Percentiles rank a stretch among this genome's conserved stretches.
Evolutionary conservation across 2,797 vertebrate genomes (phyloP).

Genomic region (Diplodus puntazzo): DNA sequence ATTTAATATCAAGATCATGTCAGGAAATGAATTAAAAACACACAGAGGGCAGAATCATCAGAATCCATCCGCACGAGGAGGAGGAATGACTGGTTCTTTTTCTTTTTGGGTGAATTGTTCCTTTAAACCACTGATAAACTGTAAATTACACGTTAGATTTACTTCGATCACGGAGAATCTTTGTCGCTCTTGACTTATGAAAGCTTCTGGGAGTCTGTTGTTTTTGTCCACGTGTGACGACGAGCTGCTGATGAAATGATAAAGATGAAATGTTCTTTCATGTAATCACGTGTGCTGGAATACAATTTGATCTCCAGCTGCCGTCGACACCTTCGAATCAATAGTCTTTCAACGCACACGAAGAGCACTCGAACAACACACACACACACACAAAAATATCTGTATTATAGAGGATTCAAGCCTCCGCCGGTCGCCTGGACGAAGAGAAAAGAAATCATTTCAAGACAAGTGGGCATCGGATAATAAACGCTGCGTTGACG

Average conservation of each 20-base stretch:
- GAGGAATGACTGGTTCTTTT: too few species aligned
- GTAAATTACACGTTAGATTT: neutral
- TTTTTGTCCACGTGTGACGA: too few species aligned
- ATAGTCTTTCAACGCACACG: slow-evolving; percentile 17
- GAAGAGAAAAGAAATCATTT: neutral
- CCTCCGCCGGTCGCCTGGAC: slow-evolving; percentile 1
- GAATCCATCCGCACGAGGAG: too few species aligned
- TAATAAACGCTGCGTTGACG: slow-evolving; percentile 1
- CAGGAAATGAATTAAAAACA: too few species aligned
- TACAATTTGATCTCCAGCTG: slow-evolving; percentile 13
- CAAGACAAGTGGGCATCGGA: slow-evolving; percentile 28
- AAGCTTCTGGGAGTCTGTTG: too few species aligned
- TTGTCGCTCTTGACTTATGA: too few species aligned
- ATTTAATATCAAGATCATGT: too few species aligned
- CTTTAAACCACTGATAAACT: neutral
- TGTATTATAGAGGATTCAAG: neutral
- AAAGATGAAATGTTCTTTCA: too few species aligned
- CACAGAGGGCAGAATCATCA: too few species aligned
- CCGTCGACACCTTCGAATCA: slow-evolving; percentile 24
- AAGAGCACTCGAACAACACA: neutral
- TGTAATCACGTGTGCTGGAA: neutral
- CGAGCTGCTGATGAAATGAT: too few species aligned
- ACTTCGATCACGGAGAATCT: too few species aligned
- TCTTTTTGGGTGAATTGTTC: too few species aligned
- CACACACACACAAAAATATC: neutral